These are phyloP conservation scores for Tangara arthus DNA, from an alignment of 2,797 vertebrate species.

Conservation along the genomic window DNA sequence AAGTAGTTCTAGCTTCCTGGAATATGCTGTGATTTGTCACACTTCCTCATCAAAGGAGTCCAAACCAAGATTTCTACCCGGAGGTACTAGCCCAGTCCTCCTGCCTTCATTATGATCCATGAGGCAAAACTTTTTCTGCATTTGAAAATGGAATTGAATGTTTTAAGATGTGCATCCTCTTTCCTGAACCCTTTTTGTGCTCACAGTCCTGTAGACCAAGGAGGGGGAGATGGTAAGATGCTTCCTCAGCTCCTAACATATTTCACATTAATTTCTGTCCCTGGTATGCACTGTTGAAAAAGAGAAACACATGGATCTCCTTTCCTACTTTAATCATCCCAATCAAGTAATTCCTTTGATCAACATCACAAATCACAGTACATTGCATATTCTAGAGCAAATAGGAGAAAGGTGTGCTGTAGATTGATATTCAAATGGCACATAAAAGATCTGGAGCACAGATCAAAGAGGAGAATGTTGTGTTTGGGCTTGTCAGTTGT, in stretches of 20 bases:
- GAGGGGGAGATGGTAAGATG: accelerated
- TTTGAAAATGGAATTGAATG: background rate
- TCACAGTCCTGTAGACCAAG: background rate
- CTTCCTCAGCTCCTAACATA: background rate
- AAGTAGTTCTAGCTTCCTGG: background rate
- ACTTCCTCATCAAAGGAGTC: background rate
- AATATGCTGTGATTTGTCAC: background rate
- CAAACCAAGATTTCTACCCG: background rate
- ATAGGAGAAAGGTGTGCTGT: background rate
- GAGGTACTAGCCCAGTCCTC: background rate
- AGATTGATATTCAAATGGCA: constrained; percentile 10
- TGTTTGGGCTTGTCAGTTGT: background rate
- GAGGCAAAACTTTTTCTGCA: background rate
- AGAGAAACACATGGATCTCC: background rate
- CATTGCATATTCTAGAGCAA: background rate
- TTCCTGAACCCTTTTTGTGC: background rate
- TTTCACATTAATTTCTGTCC: background rate
- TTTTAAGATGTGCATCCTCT: background rate
- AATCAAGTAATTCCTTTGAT: constrained; percentile 41
- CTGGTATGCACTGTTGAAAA: background rate
- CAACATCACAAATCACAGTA: constrained; percentile 2
- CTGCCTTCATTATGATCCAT: background rate
- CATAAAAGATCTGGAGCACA: background rate
- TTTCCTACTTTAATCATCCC: constrained; percentile 12
- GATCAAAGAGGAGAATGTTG: constrained; percentile 20